Evolutionary conservation across 2,797 vertebrate species (phyloP), one percentile per base, ranked within the genome.

Genomic region (Crocodylus rhombifer): DNA sequence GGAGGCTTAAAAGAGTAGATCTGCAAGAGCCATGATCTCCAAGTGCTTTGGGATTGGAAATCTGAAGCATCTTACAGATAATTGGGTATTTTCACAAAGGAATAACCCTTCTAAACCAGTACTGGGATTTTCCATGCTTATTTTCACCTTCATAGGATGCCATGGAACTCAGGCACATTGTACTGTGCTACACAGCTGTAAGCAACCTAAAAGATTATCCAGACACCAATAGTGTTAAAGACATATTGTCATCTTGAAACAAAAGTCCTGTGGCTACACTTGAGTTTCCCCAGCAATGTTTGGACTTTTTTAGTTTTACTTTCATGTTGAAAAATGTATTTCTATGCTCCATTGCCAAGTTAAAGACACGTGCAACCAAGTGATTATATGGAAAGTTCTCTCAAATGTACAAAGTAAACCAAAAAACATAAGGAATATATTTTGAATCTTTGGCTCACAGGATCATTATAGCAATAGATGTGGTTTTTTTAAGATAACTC

Each of bases 401-500:
- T 80, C 80, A 90, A 78, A 78, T 90, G 73, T 73, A 55, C 78
- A 36, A 71, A 91, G 25, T 69, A 33, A 91, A 84, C 1, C 5
- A 76, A 28, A 74, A 87, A 71, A 33, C 0, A 0, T 82, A 76
- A 87, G 80, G 90, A 71, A 89, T 90, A 51, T 36, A 28, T 93
- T 95, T 87, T 90, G 20, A 74, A 83, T 84, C 26, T 93, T 91
- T 92, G 33, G 25, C 67, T 36, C 13, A 4, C 9, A 15, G 42
- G 36, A 73, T 73, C 91, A 25, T 87, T 69, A 51, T 51, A 91
- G 64, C 74, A 90, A 2, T 92, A 91, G 86, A 84, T 82, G 91
- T 91, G 78, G 56, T 26, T 81, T 56, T 84, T 84, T 73, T 95
- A 74, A 62, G 83, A 93, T 74, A 93, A 87, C 81, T 91, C 62